These are phyloP conservation scores for Coenobita brevimanus DNA, from an alignment of 1,140 invertebrate species.

Conservation along the genomic window DNA sequence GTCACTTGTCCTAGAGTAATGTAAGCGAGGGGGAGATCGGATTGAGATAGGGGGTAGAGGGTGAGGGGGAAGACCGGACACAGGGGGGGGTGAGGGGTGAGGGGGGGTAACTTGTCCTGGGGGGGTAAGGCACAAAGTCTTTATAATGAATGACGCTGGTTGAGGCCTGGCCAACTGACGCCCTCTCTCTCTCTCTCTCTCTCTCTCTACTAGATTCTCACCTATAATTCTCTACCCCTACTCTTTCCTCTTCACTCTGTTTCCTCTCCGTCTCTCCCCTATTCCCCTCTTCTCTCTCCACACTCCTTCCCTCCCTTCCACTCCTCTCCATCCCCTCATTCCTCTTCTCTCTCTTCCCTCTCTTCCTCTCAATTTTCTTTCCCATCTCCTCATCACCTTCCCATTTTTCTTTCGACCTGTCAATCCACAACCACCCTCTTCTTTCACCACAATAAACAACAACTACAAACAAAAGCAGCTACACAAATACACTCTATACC, in stretches of 20 bases:
- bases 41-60: too few relatives aligned
- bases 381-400: conserved; percentile 7
- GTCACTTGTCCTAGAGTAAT: conserved; percentile 46
- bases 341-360: background rate
- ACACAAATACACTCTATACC: too few relatives aligned
- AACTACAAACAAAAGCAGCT: background rate
- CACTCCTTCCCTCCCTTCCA: background rate
- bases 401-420: background rate
- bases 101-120: conserved; percentile 29
- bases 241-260: background rate
- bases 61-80: too few relatives aligned
- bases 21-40: too few relatives aligned
- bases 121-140: conserved; percentile 34
- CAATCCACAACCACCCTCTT: background rate
- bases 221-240: background rate
- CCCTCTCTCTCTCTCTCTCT: background rate
- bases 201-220: background rate
- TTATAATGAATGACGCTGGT: conserved; percentile 55
- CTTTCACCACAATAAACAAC: background rate
- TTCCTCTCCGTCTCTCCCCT: background rate
- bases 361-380: conserved; percentile 12
- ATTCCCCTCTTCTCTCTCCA: background rate
- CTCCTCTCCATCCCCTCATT: background rate
- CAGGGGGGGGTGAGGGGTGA: too few relatives aligned
- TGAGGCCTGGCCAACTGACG: conserved; percentile 38